Percentiles rank a stretch among this genome's conserved stretches.
phyloP scores from a whole-genome alignment of 2,888 invertebrate genomes.

The Acrobasis consociella region DNA sequence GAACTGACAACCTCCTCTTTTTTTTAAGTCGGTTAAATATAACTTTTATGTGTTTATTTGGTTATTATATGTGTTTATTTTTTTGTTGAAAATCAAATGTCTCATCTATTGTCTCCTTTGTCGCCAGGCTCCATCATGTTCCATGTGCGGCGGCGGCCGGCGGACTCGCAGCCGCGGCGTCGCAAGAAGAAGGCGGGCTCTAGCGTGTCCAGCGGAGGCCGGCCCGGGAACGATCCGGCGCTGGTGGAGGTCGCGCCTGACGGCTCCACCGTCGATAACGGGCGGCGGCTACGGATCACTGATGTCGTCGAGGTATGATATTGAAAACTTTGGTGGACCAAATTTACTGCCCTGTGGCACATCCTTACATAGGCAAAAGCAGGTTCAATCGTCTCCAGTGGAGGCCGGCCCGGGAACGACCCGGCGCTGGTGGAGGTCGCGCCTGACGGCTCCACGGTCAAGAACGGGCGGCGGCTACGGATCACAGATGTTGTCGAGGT shows the following conservation, averaged over 20 bases:
- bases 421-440: slow-evolving; percentile 90
- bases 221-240: slow-evolving; percentile 83
- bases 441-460: slow-evolving; percentile 86
- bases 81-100: neutral
- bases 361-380: no score
- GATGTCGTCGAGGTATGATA: slow-evolving; percentile 85
- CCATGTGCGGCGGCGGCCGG: slow-evolving; percentile 96
- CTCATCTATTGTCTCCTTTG: slow-evolving; percentile 26
- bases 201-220: slow-evolving; percentile 76
- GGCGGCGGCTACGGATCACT: slow-evolving; percentile 84
- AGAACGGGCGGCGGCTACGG: slow-evolving; percentile 85
- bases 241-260: slow-evolving; percentile 93
- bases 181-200: slow-evolving; percentile 89
- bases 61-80: no score
- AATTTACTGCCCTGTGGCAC: neutral
- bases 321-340: neutral
- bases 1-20: no score
- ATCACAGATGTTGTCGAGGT: slow-evolving; percentile 87
- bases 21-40: no score
- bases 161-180: slow-evolving; percentile 94
- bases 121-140: slow-evolving; percentile 96
- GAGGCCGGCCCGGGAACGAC: slow-evolving; percentile 83
- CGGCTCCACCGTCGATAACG: slow-evolving; percentile 84
- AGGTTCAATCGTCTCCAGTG: slow-evolving; percentile 61
- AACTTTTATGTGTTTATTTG: no score